Evolutionary conservation across 2,113 vertebrate species (phyloP), one percentile per base, ranked within the genome.

Genomic region (Crotalus viridis): DNA sequence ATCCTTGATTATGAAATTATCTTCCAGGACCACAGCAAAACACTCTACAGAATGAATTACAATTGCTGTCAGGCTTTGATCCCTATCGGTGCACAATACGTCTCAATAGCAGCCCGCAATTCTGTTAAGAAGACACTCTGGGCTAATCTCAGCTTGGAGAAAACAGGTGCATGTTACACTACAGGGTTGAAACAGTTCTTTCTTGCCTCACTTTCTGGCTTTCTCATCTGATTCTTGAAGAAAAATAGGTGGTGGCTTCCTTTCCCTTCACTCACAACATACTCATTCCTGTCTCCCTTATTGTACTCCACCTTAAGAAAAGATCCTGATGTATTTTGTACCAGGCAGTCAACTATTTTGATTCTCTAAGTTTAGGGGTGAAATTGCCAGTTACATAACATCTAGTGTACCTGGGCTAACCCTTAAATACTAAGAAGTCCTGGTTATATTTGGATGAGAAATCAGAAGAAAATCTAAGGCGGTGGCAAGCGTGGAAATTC

Each of bases 61-160:
- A 13, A 89, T 28, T 97, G 95, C 64, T 97, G 96, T 81, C 85
- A 1, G 8, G 13, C 1, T 21, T 1, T 12, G 0, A 1, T 97
- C 39, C 96, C 96, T 1, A 0, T 7, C 7, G 0, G 19, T 15
- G 90, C 94, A 0, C 15, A 88, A 43, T 57, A 91, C 39, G 96
- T 90, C 2, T 48, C 24, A 1, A 88, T 97, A 87, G 94, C 94
- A 0, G 92, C 93, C 0, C 0, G 52, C 43, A 94, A 93, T 3
- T 85, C 57, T 5, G 52, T 52, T 0, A 74, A 17, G 69, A 56
- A 86, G 93, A 92, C 56, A 0, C 54, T 17, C 17, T 46, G 57
- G 48, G 64, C 94, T 88, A 95, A 94, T 59, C 94, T 97, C 59
- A 96, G 95, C 74, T 28, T 96, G 92, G 46, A 88, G 28, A 96